These are phyloP conservation scores for Caenorhabditis brenneri DNA, from an alignment of 1,140 invertebrate genomes.

Conservation along the genomic window DNA sequence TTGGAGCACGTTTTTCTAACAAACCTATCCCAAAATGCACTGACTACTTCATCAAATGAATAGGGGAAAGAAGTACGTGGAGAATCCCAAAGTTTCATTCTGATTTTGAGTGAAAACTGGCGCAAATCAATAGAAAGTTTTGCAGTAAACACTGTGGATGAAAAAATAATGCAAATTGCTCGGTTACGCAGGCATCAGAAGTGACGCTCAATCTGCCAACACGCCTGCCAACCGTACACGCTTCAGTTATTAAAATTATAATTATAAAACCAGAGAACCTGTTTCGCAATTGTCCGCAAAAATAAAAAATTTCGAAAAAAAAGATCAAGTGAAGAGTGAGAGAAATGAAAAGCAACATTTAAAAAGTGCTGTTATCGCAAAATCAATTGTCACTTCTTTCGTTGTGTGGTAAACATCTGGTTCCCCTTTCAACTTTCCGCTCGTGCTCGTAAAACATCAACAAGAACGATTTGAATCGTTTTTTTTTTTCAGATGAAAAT, in stretches of 20 bases:
- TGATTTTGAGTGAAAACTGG: neutral
- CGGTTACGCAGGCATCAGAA: neutral
- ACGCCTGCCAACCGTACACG: neutral
- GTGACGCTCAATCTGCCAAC: neutral
- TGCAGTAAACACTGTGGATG: neutral
- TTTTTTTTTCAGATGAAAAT: slow-evolving; percentile 12
- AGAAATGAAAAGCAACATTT: neutral
- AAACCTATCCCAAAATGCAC: slow-evolving; percentile 45
- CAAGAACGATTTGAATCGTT: neutral
- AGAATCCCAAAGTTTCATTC: slow-evolving; percentile 57
- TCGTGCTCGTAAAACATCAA: neutral
- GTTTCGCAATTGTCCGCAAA: neutral
- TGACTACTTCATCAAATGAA: slow-evolving; percentile 59
- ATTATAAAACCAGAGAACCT: too few species aligned
- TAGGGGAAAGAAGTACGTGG: slow-evolving; percentile 52
- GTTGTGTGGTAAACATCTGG: neutral
- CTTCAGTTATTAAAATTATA: neutral
- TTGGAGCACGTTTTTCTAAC: neutral
- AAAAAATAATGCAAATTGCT: neutral
- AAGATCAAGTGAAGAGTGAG: neutral
- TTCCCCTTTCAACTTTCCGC: neutral
- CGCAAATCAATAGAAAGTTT: neutral
- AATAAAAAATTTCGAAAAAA: neutral
- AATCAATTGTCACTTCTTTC: neutral
- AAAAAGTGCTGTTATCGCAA: neutral